Evolutionary conservation across 2,888 invertebrate genomes (phyloP).

Genomic region (Steromphala cineraria): DNA sequence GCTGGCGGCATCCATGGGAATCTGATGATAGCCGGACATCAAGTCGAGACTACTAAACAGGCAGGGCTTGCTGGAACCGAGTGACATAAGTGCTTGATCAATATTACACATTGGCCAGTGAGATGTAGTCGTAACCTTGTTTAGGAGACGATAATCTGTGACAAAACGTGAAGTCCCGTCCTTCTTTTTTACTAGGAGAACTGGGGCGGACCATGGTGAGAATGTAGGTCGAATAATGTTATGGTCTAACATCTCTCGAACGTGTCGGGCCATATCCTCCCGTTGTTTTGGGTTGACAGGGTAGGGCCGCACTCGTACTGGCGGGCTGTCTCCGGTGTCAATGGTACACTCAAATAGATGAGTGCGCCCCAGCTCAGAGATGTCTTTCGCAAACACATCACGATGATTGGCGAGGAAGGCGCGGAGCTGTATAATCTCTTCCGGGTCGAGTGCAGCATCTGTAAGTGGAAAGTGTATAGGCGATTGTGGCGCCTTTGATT

Average conservation of each 20-base stretch:
- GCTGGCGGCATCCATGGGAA: conserved; percentile 30
- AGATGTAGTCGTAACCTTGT: conserved; percentile 34
- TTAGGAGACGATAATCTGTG: conserved; percentile 40
- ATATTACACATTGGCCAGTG: conserved; percentile 37
- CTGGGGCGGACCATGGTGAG: conserved; percentile 36
- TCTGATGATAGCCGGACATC: conserved; percentile 34
- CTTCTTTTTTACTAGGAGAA: conserved; percentile 39
- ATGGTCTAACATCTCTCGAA: conserved; percentile 35
- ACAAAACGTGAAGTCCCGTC: conserved; percentile 39
- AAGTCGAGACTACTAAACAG: conserved; percentile 37
- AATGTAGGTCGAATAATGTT: conserved; percentile 38
- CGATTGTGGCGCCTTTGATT: neutral
- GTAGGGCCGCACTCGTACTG: conserved; percentile 30
- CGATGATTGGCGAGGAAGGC: neutral
- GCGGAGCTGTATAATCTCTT: neutral
- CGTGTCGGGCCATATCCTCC: conserved; percentile 29
- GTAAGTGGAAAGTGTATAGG: conserved; percentile 18
- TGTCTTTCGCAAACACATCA: conserved; percentile 26
- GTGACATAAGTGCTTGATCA: conserved; percentile 34
- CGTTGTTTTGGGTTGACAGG: conserved; percentile 29
- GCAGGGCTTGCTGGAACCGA: conserved; percentile 29
- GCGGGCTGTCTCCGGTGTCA: conserved; percentile 36
- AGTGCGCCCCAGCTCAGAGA: conserved; percentile 36
- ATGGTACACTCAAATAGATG: conserved; percentile 36
- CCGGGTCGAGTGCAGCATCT: conserved; percentile 1